Percentiles rank a stretch among this genome's conserved stretches.
Conservation (phyloP, 2,888 invertebrate genomes). For the Idaea biselata region DNA sequence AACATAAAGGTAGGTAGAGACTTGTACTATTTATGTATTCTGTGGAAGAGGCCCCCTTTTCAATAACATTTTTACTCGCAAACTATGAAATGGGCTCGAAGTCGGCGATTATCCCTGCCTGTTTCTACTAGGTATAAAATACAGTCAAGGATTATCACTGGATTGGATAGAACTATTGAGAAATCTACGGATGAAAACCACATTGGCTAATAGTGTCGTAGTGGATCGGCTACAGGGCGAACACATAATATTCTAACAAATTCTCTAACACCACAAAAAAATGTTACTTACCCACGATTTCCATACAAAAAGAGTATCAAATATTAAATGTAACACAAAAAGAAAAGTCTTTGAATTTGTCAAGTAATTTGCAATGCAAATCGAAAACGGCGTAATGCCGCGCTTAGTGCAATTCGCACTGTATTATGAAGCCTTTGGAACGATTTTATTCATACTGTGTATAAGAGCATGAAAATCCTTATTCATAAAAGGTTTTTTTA, state of each 20-base stretch:
- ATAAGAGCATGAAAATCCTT: not conserved
- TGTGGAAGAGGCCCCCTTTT: no score
- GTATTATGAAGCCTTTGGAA: not conserved
- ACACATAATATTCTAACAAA: not conserved
- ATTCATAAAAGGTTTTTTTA: not conserved
- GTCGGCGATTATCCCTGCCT: no score
- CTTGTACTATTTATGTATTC: no score
- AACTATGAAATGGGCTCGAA: no score
- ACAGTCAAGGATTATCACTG: no score
- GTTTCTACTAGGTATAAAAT: no score
- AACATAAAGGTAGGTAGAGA: no score
- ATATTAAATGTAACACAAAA: constrained; percentile 5
- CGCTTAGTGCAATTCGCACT: constrained; percentile 10
- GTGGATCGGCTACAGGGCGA: no score
- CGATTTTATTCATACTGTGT: not conserved
- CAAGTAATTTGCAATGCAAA: constrained; percentile 23
- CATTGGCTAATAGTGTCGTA: no score
- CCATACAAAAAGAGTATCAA: not conserved
- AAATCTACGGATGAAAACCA: no score
- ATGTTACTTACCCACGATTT: not conserved
- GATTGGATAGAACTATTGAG: no score
- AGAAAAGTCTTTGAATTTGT: constrained; percentile 16
- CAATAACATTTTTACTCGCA: no score
- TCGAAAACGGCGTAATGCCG: constrained; percentile 16
- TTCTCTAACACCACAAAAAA: not conserved